Evolutionary conservation across 2,113 vertebrate genomes (phyloP), one percentile per base, ranked within the genome.

Genomic region (Ginglymostoma cirratum): DNA sequence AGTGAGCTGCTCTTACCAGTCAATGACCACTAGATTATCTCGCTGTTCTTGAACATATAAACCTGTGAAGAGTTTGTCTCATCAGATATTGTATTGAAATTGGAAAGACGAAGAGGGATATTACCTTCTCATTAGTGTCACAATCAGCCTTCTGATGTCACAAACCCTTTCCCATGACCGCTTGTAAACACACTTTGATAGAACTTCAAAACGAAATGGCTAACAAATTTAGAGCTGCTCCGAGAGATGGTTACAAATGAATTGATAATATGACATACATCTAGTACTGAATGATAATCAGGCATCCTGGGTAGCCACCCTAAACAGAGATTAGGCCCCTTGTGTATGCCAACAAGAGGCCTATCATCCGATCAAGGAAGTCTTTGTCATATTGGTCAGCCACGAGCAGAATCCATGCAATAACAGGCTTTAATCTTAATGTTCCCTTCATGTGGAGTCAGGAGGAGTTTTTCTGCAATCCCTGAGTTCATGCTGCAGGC

Each of bases 141-240:
- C 89, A 93, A 93, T 66, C 61, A 21, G 61, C 7, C 61, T 83
- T 67, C 61, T 93, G 89, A 93, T 93, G 89, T 93, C 89, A 93
- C 89, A 93, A 67, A 67, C 34, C 89, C 38, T 93, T 93, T 5
- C 61, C 34, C 61, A 38, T 93, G 89, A 66, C 89, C 23, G 89
- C 61, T 38, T 21, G n/a, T 5, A 65, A 10, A 90, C 52, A 8
- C 2, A 42, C 38, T 83, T 1, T 83, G 10, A 8, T 23, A 6
- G 21, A 93, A 65, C 3, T 14, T 61, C 0, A 10, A 76, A 61
- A 55, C 30, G 7, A 61, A 10, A 38, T 19, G n/a, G n/a, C 17
- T 12, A 19, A 93, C 17, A 67, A 66, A 93, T 21, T 66, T 5
- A 1, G 21, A 61, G 0, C 61, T 42, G 80, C 12, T 66, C 23